Base-by-base conservation (phyloP, 2,888 invertebrate genomes). In the Exocentrus adspersus region DNA sequence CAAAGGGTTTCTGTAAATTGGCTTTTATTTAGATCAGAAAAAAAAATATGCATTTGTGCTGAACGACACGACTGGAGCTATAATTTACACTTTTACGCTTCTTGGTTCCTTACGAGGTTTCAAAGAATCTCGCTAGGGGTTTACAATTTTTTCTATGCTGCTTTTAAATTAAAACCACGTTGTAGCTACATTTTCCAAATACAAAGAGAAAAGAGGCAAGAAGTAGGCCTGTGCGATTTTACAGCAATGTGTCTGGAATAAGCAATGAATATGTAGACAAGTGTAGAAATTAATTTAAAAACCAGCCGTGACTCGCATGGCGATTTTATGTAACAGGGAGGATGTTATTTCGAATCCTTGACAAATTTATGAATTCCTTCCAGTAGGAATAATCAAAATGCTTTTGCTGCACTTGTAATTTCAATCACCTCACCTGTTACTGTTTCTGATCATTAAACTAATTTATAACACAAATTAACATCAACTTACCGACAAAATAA, bases 1-100 rank as follows among this genome's bases (percentile, higher is more conserved):
- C 12, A 45, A 60, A 37, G 52, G 52, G 46, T 60, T 45, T 52
- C 60, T 52, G 52, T 45, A 41, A 60, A 60, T 52, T 46, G 30
- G 60, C 51, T 32, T 52, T 60, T 51, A 60, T 52, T 51, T 59
- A 32, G n/a, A n/a, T n/a, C n/a, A n/a, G n/a, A n/a, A n/a, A 37
- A 52, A 48, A 53, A 60, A 60, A 60, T 52, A n/a, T 24, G 51
- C 50, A 30, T 30, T 30, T 12, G 32, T 24, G 28, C n/a, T 21
- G 43, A 28, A 10, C 28, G 43, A 16, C 37, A 54, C 54, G 17
- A 28, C 24, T 42, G 16, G 6, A 30, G 28, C 43, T 43, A 30
- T 12, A 42, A 43, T 54, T 54, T 54, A 37, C 54, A 43, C 54
- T 54, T 54, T 54, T 54, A 54, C 41, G 42, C 14, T 42, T n/a